phyloP scores from a whole-genome alignment of 2,888 invertebrate genomes.

The Calameuta pallipes region DNA sequence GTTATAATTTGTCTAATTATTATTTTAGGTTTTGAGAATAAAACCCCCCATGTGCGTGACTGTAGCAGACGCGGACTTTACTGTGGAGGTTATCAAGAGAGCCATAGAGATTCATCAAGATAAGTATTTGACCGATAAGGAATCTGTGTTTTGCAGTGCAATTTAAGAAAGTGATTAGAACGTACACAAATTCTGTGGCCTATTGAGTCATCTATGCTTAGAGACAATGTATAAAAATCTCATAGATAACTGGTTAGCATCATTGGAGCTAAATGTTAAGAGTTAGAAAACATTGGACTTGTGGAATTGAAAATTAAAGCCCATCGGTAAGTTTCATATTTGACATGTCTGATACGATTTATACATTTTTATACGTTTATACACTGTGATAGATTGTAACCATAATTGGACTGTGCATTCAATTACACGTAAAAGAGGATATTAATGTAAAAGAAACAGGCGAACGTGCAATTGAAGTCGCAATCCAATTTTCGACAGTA shows the following conservation, averaged over 20 bases:
- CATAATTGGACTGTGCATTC: not conserved
- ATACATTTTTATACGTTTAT: not conserved
- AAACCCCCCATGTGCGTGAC: conserved; percentile 97
- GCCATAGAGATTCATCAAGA: conserved; percentile 67
- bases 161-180: conserved; percentile 16
- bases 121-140: conserved; percentile 30
- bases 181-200: no score
- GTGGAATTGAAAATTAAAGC: not conserved
- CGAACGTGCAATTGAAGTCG: not conserved
- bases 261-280: not conserved
- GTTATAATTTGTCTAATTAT: conserved; percentile 17
- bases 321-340: not conserved
- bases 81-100: conserved; percentile 73
- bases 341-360: not conserved
- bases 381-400: not conserved
- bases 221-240: not conserved
- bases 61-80: conserved; percentile 84
- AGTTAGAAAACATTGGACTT: not conserved
- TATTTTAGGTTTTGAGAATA: conserved; percentile 82
- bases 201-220: no score
- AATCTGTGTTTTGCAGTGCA: conserved; percentile 33
- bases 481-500: not conserved
- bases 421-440: not conserved
- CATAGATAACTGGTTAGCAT: not conserved
- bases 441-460: not conserved